Evolutionary conservation across 2,113 vertebrate species (phyloP), one percentile per base, ranked within the genome.

Genomic region (Panurus biarmicus): DNA sequence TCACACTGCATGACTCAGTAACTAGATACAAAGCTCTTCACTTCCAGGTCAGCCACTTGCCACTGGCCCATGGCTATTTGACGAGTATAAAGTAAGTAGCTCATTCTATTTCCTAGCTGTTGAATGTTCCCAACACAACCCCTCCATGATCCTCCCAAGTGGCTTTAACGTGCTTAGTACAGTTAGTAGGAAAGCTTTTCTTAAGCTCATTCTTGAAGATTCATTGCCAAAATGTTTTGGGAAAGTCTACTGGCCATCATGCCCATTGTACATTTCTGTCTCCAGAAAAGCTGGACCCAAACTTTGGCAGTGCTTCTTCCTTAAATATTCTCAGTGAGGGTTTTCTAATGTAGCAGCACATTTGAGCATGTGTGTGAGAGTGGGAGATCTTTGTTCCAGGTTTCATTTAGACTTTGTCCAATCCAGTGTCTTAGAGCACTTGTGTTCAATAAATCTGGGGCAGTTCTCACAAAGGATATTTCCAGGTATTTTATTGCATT

Each of bases 11-110:
- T 91, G 80, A 75, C 66, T 96, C 75, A 82, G 50, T 88, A 93
- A 92, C 54, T 89, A 75, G 47, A 89, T 60, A 72, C 31, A 70
- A 89, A 87, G 61, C 31, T 94, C 72, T 89, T 96, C 67, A 38
- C 65, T 95, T 95, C 84, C 81, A 84, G 58, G 62, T 96, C 84
- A 91, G 61, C 72, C 2, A 9, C 89, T 93, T 79, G 65, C 71
- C 62, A 54, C 33, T 66, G 73, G 67, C 88, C 85, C 64, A 74
- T 3, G 11, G 77, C 66, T 92, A 61, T 89, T 89, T 92, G 72
- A 36, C 1, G 0, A 58, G 23, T 38, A 14, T 44, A n/a, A 66
- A 94, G 24, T 33, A 90, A 78, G 61, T 17, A 81, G 58, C 14
- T 76, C 78, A 33, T 72, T 87, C 51, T 53, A 36, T 56, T 86